Evolutionary conservation across 37 sponge, comb jelly and placozoan species (phyloP).

Genomic region (Hexactinellida sp.): DNA sequence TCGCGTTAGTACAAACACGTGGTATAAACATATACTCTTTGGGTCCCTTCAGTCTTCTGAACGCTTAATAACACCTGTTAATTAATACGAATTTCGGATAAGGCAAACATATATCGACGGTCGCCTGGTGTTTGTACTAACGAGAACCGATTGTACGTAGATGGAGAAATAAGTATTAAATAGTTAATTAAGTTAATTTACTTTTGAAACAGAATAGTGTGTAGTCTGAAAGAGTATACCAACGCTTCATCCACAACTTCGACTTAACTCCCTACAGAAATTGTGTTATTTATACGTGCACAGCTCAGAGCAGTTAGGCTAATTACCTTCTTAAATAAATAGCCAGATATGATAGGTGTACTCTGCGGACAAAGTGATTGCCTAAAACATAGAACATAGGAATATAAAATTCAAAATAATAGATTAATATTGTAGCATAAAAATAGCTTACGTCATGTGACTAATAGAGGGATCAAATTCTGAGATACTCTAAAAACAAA

Average conservation of each 20-base stretch:
- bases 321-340: neutral
- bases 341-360: neutral
- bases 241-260: neutral
- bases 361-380: conserved; percentile 1
- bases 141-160: no score
- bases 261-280: neutral
- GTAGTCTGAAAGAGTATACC: conserved; percentile 3
- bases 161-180: no score
- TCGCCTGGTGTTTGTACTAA: no score
- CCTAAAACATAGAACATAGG: neutral
- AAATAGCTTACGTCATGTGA: neutral
- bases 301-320: neutral
- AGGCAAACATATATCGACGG: no score
- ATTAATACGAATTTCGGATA: neutral
- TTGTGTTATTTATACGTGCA: neutral
- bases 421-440: neutral
- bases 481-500: neutral
- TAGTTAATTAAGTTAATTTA: neutral
- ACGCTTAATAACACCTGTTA: no score
- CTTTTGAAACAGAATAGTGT: conserved; percentile 6
- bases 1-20: no score
- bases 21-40: no score
- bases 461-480: conserved; percentile 5
- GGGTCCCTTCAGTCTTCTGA: no score
- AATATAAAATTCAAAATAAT: neutral